Evolutionary conservation across 2,797 vertebrate genomes (phyloP), one percentile per base, ranked within the genome.

Genomic region (Gallinago stenura): DNA sequence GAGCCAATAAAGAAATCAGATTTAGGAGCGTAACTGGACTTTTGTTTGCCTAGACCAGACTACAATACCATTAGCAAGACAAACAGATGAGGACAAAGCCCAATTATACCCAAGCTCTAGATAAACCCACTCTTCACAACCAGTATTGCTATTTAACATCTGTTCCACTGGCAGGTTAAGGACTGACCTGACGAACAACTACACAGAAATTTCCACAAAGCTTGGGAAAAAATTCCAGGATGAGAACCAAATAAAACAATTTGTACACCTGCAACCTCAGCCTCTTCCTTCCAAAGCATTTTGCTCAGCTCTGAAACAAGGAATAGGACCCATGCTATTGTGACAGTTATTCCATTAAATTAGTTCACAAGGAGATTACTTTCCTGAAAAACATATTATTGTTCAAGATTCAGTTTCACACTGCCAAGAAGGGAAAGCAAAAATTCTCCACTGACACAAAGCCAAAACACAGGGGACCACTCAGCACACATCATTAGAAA

Each of bases 261-360:
- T 37, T 48, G 11, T 46, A 54, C 21, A 54, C 21, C 45, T 82
- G 60, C 20, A 53, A n/a, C 20, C 39, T 72, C 73, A 77, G 9
- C 28, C 39, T 70, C 60, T 15, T 75, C 20, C 15, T 41, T 71
- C 43, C 46, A 61, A 43, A 82, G 31, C 9, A 33, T 30, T 65
- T 22, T 50, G 33, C n/a, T 79, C n/a, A 56, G 28, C n/a, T 39
- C 64, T n/a, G 83, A 30, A 31, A 35, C 46, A 57, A 78, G 58
- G 25, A 71, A 41, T 5, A 75, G 62, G 39, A 83, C 17, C 7
- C 33, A 43, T 1, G 2, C 1, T 30, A 45, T 12, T 1, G 0
- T 5, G 20, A 89, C 11, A 66, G 17, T n/a, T 35, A 68, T 12
- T 31, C 69, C 70, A 83, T 1, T 37, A 22, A 72, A 69, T 39